phyloP scores from a whole-genome alignment of 2,113 vertebrate species.

The Condylura cristata region DNA sequence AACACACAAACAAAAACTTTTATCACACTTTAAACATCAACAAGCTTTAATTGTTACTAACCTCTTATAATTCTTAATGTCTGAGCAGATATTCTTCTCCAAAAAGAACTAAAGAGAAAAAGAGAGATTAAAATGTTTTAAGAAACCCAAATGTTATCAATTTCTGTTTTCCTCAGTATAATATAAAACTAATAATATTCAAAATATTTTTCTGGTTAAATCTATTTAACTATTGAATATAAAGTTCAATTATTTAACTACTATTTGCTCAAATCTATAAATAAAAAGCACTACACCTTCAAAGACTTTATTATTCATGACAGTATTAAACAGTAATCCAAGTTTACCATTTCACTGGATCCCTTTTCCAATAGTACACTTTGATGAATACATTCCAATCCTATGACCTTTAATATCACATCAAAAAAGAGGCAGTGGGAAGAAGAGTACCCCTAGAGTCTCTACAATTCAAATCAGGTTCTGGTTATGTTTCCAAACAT shows the following conservation, averaged over 20 bases:
- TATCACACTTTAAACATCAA: constrained; percentile 47
- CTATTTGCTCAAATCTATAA: constrained; percentile 35
- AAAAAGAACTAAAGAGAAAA: constrained; percentile 84
- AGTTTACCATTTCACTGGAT: constrained; percentile 54
- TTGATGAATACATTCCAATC: background rate
- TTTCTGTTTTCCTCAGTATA: constrained; percentile 45
- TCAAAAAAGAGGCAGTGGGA: constrained; percentile 10
- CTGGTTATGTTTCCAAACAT: constrained; percentile 30
- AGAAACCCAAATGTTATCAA: constrained; percentile 42
- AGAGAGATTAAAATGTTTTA: constrained; percentile 54
- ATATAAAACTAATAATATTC: constrained; percentile 53
- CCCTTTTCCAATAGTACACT: constrained; percentile 9
- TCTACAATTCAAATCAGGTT: background rate
- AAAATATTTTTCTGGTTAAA: constrained; percentile 58
- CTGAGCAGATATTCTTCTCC: constrained; percentile 86
- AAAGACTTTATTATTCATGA: constrained; percentile 45
- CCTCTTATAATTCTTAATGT: constrained; percentile 85
- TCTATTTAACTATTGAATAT: constrained; percentile 43
- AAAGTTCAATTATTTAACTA: constrained; percentile 42
- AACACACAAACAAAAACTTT: constrained; percentile 49
- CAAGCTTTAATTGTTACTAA: constrained; percentile 75
- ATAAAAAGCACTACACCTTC: constrained; percentile 51
- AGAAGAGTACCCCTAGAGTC: constrained; percentile 31
- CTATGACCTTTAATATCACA: constrained; percentile 42
- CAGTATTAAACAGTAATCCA: constrained; percentile 39